Conservation (phyloP, 2,797 vertebrate genomes). For the Neosilurus mollespiculum region DNA sequence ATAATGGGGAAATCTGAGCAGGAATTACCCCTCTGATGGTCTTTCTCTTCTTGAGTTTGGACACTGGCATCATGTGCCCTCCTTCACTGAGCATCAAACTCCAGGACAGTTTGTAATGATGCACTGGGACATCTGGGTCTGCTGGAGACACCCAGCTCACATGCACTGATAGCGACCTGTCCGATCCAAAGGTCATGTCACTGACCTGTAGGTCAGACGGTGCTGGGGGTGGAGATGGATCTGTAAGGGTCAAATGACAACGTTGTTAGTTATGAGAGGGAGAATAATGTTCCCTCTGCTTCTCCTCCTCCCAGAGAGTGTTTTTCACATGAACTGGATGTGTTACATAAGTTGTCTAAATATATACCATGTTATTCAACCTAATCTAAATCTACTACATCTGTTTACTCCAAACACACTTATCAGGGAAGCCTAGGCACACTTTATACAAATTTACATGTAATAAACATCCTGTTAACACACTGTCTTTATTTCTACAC, state of each 20-base stretch:
- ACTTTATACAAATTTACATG: background rate
- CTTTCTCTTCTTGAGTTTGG: slow-evolving; percentile 85
- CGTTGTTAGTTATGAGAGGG: slow-evolving; percentile 1
- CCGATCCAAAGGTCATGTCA: slow-evolving; percentile 75
- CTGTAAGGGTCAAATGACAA: slow-evolving; percentile 62
- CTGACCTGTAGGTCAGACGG: slow-evolving; percentile 79
- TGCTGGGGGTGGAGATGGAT: slow-evolving; percentile 80
- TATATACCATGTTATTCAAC: background rate
- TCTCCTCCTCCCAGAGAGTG: background rate
- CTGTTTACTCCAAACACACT: background rate
- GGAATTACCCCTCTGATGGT: slow-evolving; percentile 77
- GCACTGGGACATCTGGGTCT: slow-evolving; percentile 84
- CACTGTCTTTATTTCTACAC: background rate
- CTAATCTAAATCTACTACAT: background rate
- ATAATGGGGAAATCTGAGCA: background rate
- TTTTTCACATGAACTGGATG: background rate
- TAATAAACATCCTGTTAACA: background rate
- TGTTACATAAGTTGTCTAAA: background rate
- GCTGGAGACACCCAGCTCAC: slow-evolving; percentile 77
- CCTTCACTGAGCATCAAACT: slow-evolving; percentile 77
- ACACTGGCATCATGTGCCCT: slow-evolving; percentile 63
- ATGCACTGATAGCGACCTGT: slow-evolving; percentile 70
- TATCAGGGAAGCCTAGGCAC: no score
- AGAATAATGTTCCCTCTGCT: background rate
- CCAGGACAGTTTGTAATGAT: slow-evolving; percentile 91